A percentile compares a stretch with the other conserved stretches of the same genome.
phyloP scores from a whole-genome alignment of 1,140 invertebrate species.

The Steinernema khuongi region DNA sequence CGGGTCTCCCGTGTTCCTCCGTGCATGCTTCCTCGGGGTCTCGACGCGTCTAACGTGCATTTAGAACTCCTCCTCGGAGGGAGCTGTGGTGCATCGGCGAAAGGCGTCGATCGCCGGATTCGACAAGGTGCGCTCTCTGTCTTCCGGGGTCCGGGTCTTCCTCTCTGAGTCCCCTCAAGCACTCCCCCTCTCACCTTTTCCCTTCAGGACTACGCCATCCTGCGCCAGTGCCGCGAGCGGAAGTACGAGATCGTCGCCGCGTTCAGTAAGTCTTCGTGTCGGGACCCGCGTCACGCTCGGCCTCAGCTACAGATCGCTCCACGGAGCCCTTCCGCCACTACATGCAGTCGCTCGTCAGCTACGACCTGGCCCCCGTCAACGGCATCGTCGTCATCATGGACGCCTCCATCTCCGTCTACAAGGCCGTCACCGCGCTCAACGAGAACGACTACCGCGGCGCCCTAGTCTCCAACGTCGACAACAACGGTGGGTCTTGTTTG shows the following conservation, averaged over 20 bases:
- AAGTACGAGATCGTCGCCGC: conserved; percentile 29
- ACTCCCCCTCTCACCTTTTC: background rate
- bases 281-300: background rate
- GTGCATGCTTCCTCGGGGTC: background rate
- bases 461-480: conserved; percentile 22
- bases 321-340: conserved; percentile 32
- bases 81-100: background rate
- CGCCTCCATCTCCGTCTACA: conserved; percentile 20
- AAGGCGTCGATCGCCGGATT: background rate
- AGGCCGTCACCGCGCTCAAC: conserved; percentile 26
- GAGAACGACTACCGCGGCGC: conserved; percentile 24
- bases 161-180: background rate
- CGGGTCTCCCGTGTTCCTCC: background rate
- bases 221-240: conserved; percentile 17
- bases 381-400: conserved; percentile 27
- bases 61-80: conserved; percentile 10
- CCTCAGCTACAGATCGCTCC: conserved; percentile 25
- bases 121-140: background rate
- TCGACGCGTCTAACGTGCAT: background rate
- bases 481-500: too few species aligned
- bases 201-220: conserved; percentile 30
- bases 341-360: conserved; percentile 28
- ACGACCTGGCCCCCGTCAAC: conserved; percentile 27
- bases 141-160: background rate
- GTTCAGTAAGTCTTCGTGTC: conserved; percentile 23